Evolutionary conservation across 2,888 invertebrate species (phyloP), one percentile per base, ranked within the genome.

Genomic region (Maniola hyperantus): DNA sequence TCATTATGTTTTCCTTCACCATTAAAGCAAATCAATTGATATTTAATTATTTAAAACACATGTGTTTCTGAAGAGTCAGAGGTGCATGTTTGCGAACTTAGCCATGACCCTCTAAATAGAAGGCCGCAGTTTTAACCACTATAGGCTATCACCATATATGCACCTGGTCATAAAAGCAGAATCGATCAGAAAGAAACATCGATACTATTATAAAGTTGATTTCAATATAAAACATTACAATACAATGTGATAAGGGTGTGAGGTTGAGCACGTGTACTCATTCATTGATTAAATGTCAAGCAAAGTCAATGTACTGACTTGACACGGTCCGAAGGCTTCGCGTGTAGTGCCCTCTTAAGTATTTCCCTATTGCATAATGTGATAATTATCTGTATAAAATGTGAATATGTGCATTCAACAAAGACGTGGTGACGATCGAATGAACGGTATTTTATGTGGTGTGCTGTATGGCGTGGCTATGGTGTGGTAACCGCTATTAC

Each of bases 361-460:
- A 72, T 72, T 74, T 74, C 69, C 72, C 71, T 71, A 66, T 73
- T 72, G 72, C 73, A 72, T 74, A 74, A 74, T 68, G 59, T 64
- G 57, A 66, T 71, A 62, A 72, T 70, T 66, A 70, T 72, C 66
- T 69, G 67, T 66, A 68, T 69, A 68, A 68, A 66, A 66, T 60
- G 63, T 62, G 66, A 36, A 64, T 66, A 66, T 60, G 63, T 61
- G 66, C 44, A 64, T 66, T 68, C 54, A 46, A 60, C 42, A 66
- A 55, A 60, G 57, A 36, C 36, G 53, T 53, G n/a, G 65, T 66
- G 64, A 64, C 65, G 64, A 67, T 69, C 61, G 67, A 70, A 70
- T 74, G 72, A 74, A 75, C 72, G 74, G 75, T 73, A 71, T 75
- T 76, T 73, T 78, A 81, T 80, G 62, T 44, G 53, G 51, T 36